Base-by-base conservation (phyloP, 92 coral and sea anemone genomes). In the Epizoanthus illoricatus region DNA sequence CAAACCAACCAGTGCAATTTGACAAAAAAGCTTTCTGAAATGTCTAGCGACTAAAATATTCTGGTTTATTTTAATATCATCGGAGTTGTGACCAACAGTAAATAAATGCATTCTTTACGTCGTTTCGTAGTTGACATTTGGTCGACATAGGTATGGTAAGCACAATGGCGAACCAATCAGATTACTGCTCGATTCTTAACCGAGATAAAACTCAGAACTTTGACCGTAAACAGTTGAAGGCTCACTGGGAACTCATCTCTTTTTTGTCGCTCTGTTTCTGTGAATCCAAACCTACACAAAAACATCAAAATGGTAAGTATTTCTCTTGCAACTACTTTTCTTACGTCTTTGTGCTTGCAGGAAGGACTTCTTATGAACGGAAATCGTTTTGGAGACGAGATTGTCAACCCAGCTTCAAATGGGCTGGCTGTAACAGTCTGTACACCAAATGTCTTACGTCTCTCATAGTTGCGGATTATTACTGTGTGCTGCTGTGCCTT, bases 111-210 rank as follows among this genome's bases (percentile, higher is more conserved):
- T 78, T 78, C 82, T 64, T 78, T 7, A 47, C 56, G 71, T 62
- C 71, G 71, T 42, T 41, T 20, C 71, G 67, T 20, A 41, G 82
- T 15, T 62, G 82, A 78, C 82, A 78, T 78, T 63, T 78, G 63
- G 82, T 78, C 72, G 69, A 63, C 82, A 78, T 10, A 42, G 28
- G 45, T n/a, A 78, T 43, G 82, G 11, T 63, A 74, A 74, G 80
- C 57, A 55, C 52, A 52, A 56, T 74, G 65, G 21, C 19, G 56
- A 36, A 64, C 80, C 80, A 74, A 74, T 74, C 80, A 74, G 80
- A 20, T 7, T 0, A 21, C 80, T 36, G 80, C 42, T 13, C 59
- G 23, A 18, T 55, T 28, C 24, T 55, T 33, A 57, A 16, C 15
- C n/a, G 65, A 74, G 80, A 74, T 74, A 18, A 74, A 74, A 57